Conservation (phyloP, 2,113 vertebrate genomes). For the Sphyrna mokarran region DNA sequence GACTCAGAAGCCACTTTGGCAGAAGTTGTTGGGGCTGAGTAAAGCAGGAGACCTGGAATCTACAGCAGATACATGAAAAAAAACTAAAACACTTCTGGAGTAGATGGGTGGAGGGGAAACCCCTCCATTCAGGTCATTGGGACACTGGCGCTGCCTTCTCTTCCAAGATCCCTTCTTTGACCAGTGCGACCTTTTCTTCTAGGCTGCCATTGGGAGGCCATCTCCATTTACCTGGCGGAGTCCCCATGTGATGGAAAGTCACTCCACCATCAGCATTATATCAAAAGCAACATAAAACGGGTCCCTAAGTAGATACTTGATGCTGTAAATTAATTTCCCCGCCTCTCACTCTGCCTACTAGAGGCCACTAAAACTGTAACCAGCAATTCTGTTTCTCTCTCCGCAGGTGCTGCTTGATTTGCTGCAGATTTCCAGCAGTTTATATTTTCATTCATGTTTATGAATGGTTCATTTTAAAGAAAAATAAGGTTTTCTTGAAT, state of each 20-base stretch:
- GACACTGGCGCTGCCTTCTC: not conserved
- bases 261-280: not conserved
- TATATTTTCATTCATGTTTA: not conserved
- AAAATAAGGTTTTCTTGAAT: not conserved
- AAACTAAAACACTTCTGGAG: not conserved
- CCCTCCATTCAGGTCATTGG: not conserved
- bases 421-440: not conserved
- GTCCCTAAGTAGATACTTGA: not conserved
- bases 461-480: not conserved
- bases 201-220: not conserved
- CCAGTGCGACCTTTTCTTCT: not conserved
- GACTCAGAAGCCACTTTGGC: not conserved
- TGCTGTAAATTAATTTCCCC: not conserved
- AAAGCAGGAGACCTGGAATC: not conserved
- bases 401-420: not conserved
- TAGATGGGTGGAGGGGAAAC: not conserved
- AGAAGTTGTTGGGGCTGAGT: not conserved
- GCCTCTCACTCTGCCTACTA: not conserved
- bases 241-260: not conserved
- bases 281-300: not conserved
- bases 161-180: not conserved
- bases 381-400: not conserved
- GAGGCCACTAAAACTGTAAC: not conserved
- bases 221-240: not conserved
- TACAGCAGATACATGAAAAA: not conserved